A percentile compares a stretch with the other conserved stretches of the same genome.
phyloP scores from a whole-genome alignment of 2,113 vertebrate species.

The Myodes glareolus region DNA sequence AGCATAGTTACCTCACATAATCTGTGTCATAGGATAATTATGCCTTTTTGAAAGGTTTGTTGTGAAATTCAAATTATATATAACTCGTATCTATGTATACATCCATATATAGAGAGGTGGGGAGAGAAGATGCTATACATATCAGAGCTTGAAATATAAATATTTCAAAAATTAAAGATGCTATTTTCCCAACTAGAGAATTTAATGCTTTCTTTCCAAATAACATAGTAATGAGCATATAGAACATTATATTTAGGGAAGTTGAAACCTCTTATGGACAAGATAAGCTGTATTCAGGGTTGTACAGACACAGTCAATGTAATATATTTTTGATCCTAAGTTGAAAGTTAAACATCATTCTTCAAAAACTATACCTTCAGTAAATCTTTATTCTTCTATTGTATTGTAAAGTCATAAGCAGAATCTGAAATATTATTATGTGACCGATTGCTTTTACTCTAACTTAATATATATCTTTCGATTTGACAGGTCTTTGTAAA shows the following conservation, averaged over 20 bases:
- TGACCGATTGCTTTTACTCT: not conserved
- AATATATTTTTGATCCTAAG: not conserved
- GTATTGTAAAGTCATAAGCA: not conserved
- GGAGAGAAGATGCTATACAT: not conserved
- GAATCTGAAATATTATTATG: not conserved
- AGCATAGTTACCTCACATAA: not conserved
- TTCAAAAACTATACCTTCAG: conserved; percentile 1
- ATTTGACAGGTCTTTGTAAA: not conserved
- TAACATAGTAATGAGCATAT: not conserved
- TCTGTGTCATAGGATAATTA: not conserved
- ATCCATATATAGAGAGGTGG: not conserved
- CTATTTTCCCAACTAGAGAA: not conserved
- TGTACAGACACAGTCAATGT: not conserved
- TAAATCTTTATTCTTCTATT: not conserved
- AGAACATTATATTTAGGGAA: not conserved
- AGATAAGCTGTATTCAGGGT: not conserved
- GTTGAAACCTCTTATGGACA: not conserved
- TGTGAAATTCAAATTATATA: not conserved
- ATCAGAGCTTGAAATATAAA: not conserved
- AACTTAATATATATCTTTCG: not conserved
- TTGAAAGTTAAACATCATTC: not conserved
- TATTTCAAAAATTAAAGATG: not conserved
- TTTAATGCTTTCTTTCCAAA: not conserved
- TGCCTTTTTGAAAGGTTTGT: not conserved
- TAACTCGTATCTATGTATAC: not conserved